phyloP scores from a whole-genome alignment of 1,140 invertebrate species.

The Drosophila persimilis region DNA sequence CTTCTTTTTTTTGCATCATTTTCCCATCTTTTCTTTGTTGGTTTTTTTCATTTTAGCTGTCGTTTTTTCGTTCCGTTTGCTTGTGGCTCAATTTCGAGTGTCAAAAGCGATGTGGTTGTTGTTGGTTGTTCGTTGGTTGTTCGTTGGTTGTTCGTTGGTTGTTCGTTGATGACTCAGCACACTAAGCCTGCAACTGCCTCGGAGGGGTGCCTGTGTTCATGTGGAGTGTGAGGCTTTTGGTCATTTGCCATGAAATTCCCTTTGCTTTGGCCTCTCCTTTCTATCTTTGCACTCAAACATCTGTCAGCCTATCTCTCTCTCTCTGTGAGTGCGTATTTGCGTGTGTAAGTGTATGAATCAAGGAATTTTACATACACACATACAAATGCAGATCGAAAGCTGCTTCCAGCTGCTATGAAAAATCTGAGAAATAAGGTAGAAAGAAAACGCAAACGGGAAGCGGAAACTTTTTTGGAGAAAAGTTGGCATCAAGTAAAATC shows the following conservation, averaged over 20 bases:
- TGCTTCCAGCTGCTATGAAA: neutral
- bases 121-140: constrained; percentile 26
- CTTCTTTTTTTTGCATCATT: constrained; percentile 32
- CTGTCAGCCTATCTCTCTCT: neutral
- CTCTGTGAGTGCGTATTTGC: constrained; percentile 20
- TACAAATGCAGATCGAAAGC: constrained; percentile 24
- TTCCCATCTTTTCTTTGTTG: neutral
- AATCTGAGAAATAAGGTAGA: constrained; percentile 10
- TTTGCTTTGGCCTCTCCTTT: constrained; percentile 16
- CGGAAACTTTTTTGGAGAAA: constrained; percentile 39
- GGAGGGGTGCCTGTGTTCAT: neutral
- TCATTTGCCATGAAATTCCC: constrained; percentile 33
- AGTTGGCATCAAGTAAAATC: constrained; percentile 43
- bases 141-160: constrained; percentile 39
- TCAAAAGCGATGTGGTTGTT: constrained; percentile 47
- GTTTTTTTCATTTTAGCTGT: constrained; percentile 1
- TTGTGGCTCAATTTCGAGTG: constrained; percentile 76
- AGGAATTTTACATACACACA: constrained; percentile 1
- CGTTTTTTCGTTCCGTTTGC: constrained; percentile 21
- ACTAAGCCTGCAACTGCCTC: constrained; percentile 6
- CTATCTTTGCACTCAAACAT: constrained; percentile 35
- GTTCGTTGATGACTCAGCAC: constrained; percentile 65
- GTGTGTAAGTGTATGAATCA: constrained; percentile 9
- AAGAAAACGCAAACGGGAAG: constrained; percentile 13
- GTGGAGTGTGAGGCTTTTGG: neutral